Evolutionary conservation across 1,140 invertebrate species (phyloP), one percentile per base, ranked within the genome.

Genomic region (Eueides isabella): DNA sequence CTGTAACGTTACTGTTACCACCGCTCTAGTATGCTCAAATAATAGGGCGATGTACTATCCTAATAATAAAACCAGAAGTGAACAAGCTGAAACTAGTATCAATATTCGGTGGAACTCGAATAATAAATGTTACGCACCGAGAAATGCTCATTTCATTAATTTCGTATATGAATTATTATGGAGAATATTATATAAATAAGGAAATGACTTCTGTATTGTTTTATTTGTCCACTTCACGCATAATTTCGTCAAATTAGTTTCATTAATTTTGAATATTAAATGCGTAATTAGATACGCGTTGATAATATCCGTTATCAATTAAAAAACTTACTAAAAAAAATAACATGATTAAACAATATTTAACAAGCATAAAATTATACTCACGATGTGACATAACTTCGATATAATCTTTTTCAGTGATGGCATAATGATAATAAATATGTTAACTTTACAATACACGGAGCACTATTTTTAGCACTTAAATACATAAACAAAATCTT

Each of bases 341-440:
- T 19, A 38, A 41, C 41, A 66, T 66, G 31, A n/a, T 11, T n/a
- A 55, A 23, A 55, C 3, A 55, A n/a, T n/a, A n/a, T n/a, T n/a
- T n/a, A 26, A 5, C 41, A 44, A n/a, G n/a, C 7, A 44, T 19
- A 30, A 64, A 48, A 73, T 61, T 67, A 68, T 64, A 86, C 85
- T 86, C 71, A 88, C 85, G 67, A 33, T 68, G 30, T 76, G 75
- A 75, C 80, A 88, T 69, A 88, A 75, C 74, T 87, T 87, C 77
- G 80, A 77, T 63, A 85, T 75, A 77, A 84, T 74, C 73, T 85
- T 86, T 74, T 83, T 82, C 30, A 88, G 64, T 67, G 83, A 87
- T 77, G 78, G 78, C 86, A 85, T 84, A 28, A 16, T 31, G 44
- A 75, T 71, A 71, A 66, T 41, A 29, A 19, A 64, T 66, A 11